These are phyloP conservation scores for Alloscopus bannaensis DNA, from an alignment of 2,888 invertebrate genomes.

Conservation along the genomic window DNA sequence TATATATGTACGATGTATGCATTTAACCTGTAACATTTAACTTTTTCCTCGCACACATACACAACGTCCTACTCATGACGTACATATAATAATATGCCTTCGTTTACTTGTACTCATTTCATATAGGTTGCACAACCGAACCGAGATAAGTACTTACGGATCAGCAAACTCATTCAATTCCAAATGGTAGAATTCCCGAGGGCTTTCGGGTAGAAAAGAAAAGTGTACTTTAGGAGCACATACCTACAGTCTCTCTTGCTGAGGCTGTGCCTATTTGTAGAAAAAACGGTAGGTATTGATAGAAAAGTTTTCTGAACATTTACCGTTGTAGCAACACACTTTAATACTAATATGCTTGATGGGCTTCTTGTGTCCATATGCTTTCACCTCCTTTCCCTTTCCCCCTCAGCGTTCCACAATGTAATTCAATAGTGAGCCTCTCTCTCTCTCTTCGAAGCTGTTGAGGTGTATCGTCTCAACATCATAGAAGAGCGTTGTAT, in stretches of 20 bases:
- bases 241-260: constrained; percentile 19
- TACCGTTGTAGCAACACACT: background rate
- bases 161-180: constrained; percentile 59
- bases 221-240: too few relatives aligned
- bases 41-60: too few relatives aligned
- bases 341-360: background rate
- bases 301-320: background rate
- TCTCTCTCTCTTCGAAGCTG: constrained; percentile 14
- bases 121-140: constrained; percentile 49
- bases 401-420: constrained; percentile 30
- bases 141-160: constrained; percentile 63
- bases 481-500: background rate
- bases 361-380: constrained; percentile 25
- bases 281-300: background rate
- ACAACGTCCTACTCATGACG: too few relatives aligned
- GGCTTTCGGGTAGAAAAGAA: constrained; percentile 48
- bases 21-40: too few relatives aligned
- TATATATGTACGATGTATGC: too few relatives aligned
- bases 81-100: too few relatives aligned
- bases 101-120: too few relatives aligned
- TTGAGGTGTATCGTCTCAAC: constrained; percentile 12
- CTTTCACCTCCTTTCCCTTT: constrained; percentile 22
- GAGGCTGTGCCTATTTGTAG: background rate
- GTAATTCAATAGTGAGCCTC: constrained; percentile 43
- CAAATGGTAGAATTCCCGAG: constrained; percentile 55